Evolutionary conservation across 2,113 vertebrate genomes (phyloP).

Genomic region (Chrysemys picta): DNA sequence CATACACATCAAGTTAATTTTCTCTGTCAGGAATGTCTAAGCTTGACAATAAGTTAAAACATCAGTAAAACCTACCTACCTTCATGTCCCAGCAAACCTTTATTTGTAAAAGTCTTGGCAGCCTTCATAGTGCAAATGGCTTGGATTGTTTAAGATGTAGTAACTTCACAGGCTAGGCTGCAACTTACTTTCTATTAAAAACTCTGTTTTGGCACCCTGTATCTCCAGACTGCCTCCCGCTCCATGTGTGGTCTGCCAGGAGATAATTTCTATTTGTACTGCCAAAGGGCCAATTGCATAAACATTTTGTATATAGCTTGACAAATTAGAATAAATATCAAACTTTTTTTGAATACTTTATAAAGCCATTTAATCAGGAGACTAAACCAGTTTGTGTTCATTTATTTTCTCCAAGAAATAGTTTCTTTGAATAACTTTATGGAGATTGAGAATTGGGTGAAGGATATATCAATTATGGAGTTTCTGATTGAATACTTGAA

Average conservation of each 20-base stretch:
- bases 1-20: neutral
- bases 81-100: neutral
- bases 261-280: neutral
- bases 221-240: neutral
- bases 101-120: neutral
- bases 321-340: neutral
- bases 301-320: neutral
- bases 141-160: neutral
- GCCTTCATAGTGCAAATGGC: neutral
- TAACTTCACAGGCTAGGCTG: neutral
- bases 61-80: neutral
- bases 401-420: neutral
- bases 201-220: neutral
- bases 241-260: neutral
- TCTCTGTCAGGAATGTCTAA: neutral
- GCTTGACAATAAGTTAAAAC: neutral
- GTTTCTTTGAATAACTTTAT: neutral
- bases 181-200: neutral
- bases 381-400: neutral
- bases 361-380: neutral
- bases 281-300: neutral
- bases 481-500: neutral
- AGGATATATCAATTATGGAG: neutral
- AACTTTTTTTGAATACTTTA: too few relatives aligned
- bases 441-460: neutral